Evolutionary conservation across 2,797 vertebrate genomes (phyloP), one percentile per base, ranked within the genome.

Genomic region (Anomalospiza imberbis): DNA sequence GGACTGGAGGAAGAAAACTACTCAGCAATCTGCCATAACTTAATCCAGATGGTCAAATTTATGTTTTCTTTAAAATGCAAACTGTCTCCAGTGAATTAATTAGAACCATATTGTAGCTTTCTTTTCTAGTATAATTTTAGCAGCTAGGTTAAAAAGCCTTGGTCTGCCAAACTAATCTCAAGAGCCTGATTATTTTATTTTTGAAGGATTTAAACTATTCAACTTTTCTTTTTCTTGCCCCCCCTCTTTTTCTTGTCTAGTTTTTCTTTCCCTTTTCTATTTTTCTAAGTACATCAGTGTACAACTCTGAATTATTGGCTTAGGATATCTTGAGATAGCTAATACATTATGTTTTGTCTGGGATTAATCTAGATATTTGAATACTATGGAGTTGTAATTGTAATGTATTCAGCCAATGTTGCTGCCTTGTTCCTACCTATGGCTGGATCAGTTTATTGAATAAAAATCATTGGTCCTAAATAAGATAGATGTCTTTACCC

Each of bases 41-140:
- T 95, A 96, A 96, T 94, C 91, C 96, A 97, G 94, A 97, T 96
- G 96, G 93, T 94, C 90, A 85, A 97, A 91, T 97, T 97, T 97
- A 94, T 95, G 65, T 94, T 96, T 96, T 95, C 91, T 97, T 97
- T 95, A 95, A 91, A 96, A 85, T 88, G 85, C 66, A 97, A 97
- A 96, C 93, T 88, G 85, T 96, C 94, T 96, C 76, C 67, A 96
- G 77, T 91, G 96, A 96, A 97, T 95, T 97, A 79, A 94, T 91
- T 96, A 94, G 84, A 96, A 96, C 74, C 95, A 95, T 93, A 96
- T 95, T 97, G 92, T 86, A 94, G 93, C 77, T 97, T 96, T 94
- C 90, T 84, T 95, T 92, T 67, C 47, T 80, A 58, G 60, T 60
- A 66, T 79, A 95, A 70, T 71, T 83, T 95, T 95, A 94, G 76